Conservation (phyloP, 2,797 vertebrate species). For the Euthynnus affinis region DNA sequence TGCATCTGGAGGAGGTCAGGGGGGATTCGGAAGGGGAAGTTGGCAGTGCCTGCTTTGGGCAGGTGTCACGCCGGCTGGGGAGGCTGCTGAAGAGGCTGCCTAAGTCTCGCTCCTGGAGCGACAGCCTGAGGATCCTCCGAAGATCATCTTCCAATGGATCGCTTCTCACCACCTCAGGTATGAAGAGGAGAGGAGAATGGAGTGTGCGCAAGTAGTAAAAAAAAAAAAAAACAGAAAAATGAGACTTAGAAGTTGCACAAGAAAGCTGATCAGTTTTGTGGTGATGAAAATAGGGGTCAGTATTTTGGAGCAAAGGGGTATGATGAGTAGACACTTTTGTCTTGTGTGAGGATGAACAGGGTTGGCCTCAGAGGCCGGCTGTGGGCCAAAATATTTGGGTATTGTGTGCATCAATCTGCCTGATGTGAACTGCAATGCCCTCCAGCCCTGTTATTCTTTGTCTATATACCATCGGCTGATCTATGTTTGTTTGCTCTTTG, state of each 20-base stretch:
- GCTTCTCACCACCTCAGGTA: conserved; percentile 88
- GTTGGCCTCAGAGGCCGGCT: conserved; percentile 49
- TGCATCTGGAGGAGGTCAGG: conserved; percentile 73
- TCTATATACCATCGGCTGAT: conserved; percentile 50
- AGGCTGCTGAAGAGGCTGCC: conserved; percentile 91
- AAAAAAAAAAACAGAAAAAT: not conserved
- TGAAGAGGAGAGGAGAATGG: conserved; percentile 41
- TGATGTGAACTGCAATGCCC: conserved; percentile 64
- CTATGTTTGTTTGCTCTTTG: conserved; percentile 51
- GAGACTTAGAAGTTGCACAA: not conserved
- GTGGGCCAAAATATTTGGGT: conserved; percentile 66
- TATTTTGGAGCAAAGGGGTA: conserved; percentile 25
- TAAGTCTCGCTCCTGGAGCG: conserved; percentile 87
- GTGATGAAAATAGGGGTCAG: not conserved
- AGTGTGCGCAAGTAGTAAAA: not conserved
- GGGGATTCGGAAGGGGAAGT: conserved; percentile 81
- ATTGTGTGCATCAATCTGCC: conserved; percentile 63
- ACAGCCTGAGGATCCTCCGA: conserved; percentile 84
- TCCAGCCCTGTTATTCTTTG: conserved; percentile 61
- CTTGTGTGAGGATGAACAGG: conserved; percentile 39
- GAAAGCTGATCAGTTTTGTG: not conserved
- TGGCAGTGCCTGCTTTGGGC: conserved; percentile 89
- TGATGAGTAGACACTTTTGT: conserved; percentile 68
- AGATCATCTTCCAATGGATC: conserved; percentile 86
- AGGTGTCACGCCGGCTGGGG: conserved; percentile 87